A percentile compares a stretch with the other conserved stretches of the same genome.
phyloP scores from a whole-genome alignment of 2,113 vertebrate species.

The Erinaceus europaeus region DNA sequence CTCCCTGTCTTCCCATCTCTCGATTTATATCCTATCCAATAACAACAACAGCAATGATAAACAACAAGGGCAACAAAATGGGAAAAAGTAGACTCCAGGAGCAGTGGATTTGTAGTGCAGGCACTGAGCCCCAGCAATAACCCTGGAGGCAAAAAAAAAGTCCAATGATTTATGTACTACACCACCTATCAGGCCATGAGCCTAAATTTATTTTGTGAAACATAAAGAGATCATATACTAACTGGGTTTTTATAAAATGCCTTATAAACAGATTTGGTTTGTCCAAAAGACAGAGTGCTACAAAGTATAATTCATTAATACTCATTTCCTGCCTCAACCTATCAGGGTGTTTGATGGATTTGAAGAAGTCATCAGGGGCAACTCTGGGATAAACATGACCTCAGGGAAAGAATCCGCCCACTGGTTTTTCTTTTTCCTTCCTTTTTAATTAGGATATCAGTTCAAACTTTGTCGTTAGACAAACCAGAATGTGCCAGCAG shows the following conservation, averaged over 20 bases:
- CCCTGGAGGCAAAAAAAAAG: too few relatives aligned
- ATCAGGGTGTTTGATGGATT: background rate
- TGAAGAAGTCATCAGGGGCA: slow-evolving; percentile 1
- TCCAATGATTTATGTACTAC: too few relatives aligned
- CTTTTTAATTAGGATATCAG: background rate
- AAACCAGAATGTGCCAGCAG: slow-evolving; percentile 17
- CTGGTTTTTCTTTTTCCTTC: background rate
- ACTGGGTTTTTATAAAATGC: background rate
- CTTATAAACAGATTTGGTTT: background rate
- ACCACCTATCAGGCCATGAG: too few relatives aligned
- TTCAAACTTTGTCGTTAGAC: slow-evolving; percentile 29
- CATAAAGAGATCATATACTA: background rate
- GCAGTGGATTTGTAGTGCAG: too few relatives aligned
- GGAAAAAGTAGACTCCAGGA: too few relatives aligned
- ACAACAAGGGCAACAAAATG: too few relatives aligned
- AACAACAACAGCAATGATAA: too few relatives aligned
- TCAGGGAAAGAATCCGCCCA: background rate
- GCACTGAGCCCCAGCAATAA: too few relatives aligned
- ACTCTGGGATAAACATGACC: background rate
- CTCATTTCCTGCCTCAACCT: slow-evolving; percentile 8
- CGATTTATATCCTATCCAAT: too few relatives aligned
- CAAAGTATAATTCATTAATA: slow-evolving; percentile 36
- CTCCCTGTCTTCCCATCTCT: too few relatives aligned
- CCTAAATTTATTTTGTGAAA: background rate
- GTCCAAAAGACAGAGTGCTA: background rate